These are phyloP conservation scores for Argyra leucocephala DNA, from an alignment of 2,888 invertebrate species.

Conservation along the genomic window DNA sequence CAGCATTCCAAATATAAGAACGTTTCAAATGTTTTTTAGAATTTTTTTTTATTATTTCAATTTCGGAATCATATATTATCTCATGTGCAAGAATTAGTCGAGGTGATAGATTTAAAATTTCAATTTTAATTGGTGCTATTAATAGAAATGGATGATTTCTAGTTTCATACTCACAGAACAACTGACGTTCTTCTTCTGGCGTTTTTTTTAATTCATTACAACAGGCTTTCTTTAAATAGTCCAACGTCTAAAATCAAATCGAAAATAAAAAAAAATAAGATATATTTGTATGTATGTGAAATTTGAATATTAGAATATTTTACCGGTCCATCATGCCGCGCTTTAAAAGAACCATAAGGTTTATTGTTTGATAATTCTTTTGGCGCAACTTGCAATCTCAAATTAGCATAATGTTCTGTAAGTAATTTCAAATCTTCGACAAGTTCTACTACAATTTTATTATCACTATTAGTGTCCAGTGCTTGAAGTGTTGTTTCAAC, in stretches of 20 bases:
- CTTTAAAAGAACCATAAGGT: no score
- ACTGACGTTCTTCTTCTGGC: not conserved
- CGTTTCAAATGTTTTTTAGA: conserved; percentile 30
- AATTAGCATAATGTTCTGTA: not conserved
- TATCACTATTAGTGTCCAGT: not conserved
- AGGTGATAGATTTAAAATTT: conserved; percentile 31
- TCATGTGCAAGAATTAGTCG: conserved; percentile 37
- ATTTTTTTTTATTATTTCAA: conserved; percentile 27
- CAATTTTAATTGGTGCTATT: conserved; percentile 37
- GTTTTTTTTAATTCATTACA: not conserved
- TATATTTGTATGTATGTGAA: no score
- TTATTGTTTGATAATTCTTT: no score
- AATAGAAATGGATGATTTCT: conserved; percentile 27
- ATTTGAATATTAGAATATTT: no score
- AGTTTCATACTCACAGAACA: conserved; percentile 11
- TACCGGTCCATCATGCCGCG: no score
- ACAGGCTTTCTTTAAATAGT: not conserved
- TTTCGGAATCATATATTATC: conserved; percentile 31
- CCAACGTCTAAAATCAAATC: not conserved
- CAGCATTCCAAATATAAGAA: conserved; percentile 30
- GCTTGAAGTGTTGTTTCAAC: not conserved
- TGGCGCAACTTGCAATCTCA: no score
- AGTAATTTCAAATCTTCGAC: not conserved
- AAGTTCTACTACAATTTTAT: not conserved
- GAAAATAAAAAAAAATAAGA: no score